phyloP scores from a whole-genome alignment of 2,797 vertebrate species.

The Tapera naevia region DNA sequence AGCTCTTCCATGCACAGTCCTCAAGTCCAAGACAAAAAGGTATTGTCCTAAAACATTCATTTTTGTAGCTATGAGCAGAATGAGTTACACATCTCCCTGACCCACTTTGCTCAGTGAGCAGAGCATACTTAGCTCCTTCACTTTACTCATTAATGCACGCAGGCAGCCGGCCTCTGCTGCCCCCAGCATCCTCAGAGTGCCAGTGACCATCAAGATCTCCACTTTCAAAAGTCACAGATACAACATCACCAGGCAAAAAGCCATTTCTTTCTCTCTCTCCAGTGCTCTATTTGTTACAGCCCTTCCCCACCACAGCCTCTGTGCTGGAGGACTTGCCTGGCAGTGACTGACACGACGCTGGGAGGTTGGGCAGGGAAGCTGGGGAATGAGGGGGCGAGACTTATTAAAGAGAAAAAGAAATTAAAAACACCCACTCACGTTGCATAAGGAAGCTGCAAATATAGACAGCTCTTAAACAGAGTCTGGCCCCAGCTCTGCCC shows the following conservation, averaged over 20 bases:
- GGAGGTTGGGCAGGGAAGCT: slow-evolving; percentile 20
- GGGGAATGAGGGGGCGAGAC: slow-evolving; percentile 52
- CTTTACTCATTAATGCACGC: neutral
- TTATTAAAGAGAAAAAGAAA: slow-evolving; percentile 35
- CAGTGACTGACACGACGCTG: slow-evolving; percentile 46
- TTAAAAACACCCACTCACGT: slow-evolving; percentile 21
- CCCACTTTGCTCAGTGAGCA: neutral
- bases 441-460: slow-evolving; percentile 40
- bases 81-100: neutral
- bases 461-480: slow-evolving; percentile 46
- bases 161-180: neutral
- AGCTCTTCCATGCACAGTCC: neutral
- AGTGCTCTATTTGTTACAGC: neutral
- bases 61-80: neutral
- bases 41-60: neutral
- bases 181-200: neutral
- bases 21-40: neutral
- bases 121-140: neutral
- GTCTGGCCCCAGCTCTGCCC: slow-evolving; percentile 24
- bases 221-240: neutral
- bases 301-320: neutral
- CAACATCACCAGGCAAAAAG: neutral
- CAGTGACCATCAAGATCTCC: neutral
- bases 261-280: neutral
- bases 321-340: neutral